These are phyloP conservation scores for Chelonus insularis DNA, from an alignment of 1,140 invertebrate species.

Conservation along the genomic window DNA sequence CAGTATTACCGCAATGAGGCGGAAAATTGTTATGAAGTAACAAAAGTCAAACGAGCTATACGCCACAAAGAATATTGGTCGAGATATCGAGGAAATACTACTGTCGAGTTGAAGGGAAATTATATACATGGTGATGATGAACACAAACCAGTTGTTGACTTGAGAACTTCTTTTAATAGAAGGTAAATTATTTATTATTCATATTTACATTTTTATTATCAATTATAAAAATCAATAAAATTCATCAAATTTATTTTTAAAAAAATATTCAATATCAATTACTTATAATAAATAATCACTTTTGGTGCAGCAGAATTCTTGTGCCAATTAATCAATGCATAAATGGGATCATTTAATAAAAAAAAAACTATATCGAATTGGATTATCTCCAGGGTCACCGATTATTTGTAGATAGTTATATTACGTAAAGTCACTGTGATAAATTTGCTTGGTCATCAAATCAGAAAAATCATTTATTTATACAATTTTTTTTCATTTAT, in stretches of 20 bases:
- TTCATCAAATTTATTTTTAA: too few relatives aligned
- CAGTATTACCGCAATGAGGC: constrained; percentile 44
- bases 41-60: not conserved
- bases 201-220: too few relatives aligned
- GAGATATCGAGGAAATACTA: not conserved
- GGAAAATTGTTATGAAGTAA: constrained; percentile 36
- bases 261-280: too few relatives aligned
- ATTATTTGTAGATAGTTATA: too few relatives aligned
- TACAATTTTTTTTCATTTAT: too few relatives aligned
- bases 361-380: not conserved
- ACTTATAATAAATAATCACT: too few relatives aligned
- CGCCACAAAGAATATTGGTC: not conserved
- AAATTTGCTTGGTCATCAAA: too few relatives aligned
- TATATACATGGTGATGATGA: constrained; percentile 40
- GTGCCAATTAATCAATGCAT: not conserved
- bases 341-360: not conserved
- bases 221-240: too few relatives aligned
- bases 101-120: constrained; percentile 40
- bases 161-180: constrained; percentile 45
- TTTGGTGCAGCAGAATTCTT: not conserved
- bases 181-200: constrained; percentile 35
- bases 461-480: too few relatives aligned
- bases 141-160: constrained; percentile 37
- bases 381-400: too few relatives aligned
- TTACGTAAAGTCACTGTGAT: too few relatives aligned